phyloP scores from a whole-genome alignment of 2,888 invertebrate genomes.

The Eristalinus sepulchralis region DNA sequence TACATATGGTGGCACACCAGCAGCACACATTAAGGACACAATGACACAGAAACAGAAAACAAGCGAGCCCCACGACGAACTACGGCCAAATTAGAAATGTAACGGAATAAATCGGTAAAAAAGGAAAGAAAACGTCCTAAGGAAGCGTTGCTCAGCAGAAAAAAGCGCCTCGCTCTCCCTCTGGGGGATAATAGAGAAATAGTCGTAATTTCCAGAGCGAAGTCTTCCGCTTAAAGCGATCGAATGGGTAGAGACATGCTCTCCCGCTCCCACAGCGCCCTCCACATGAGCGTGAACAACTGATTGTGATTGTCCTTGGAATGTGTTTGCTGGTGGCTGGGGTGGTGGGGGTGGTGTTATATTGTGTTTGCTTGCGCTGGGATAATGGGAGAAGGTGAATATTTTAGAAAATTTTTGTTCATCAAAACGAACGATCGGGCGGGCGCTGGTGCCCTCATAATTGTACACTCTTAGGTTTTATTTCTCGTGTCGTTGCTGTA shows the following conservation, averaged over 20 bases:
- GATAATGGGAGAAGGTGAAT: constrained; percentile 62
- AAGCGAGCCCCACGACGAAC: constrained; percentile 16
- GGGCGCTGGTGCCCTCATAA: constrained; percentile 5
- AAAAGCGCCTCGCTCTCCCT: constrained; percentile 14
- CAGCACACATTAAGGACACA: constrained; percentile 34
- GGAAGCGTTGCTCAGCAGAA: not conserved
- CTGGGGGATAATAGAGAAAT: constrained; percentile 44
- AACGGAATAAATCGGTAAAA: constrained; percentile 31
- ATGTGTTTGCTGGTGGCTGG: not conserved
- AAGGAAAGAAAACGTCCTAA: not conserved
- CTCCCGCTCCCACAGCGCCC: constrained; percentile 6
- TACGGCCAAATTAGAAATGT: constrained; percentile 51
- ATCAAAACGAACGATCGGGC: constrained; percentile 45
- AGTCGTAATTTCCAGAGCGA: constrained; percentile 35
- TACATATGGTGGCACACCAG: constrained; percentile 41
- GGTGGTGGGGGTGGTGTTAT: constrained; percentile 35
- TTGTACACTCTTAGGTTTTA: constrained; percentile 39
- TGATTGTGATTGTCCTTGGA: constrained; percentile 67
- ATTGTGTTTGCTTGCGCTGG: constrained; percentile 25
- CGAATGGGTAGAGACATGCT: not conserved
- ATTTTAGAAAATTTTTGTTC: constrained; percentile 49
- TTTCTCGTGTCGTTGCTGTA: not conserved
- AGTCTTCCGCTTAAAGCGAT: constrained; percentile 38
- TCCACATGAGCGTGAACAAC: constrained; percentile 69
- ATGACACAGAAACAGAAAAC: constrained; percentile 17